These are phyloP conservation scores for Pristionchus mayeri DNA, from an alignment of 2,888 invertebrate species.

Conservation along the genomic window DNA sequence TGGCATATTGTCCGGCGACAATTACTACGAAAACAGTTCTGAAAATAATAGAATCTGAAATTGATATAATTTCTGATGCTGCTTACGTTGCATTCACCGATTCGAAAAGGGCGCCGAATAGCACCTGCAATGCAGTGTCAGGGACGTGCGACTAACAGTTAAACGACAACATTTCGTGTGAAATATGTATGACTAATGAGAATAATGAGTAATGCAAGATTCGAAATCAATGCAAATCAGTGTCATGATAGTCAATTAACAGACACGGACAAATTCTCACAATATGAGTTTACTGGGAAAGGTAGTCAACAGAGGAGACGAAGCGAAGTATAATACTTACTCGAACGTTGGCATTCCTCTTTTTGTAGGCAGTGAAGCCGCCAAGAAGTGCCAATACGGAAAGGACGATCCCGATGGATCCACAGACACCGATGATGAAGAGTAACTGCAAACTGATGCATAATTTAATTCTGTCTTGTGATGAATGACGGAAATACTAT, in stretches of 20 bases:
- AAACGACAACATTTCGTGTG: too few species aligned
- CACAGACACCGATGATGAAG: not conserved
- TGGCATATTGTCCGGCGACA: not conserved
- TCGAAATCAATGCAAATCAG: too few species aligned
- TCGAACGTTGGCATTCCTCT: not conserved
- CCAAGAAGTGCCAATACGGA: not conserved
- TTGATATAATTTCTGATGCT: not conserved
- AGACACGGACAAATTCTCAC: too few species aligned
- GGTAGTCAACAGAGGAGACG: too few species aligned
- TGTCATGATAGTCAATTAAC: too few species aligned
- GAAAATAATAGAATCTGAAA: not conserved
- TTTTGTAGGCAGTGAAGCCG: not conserved
- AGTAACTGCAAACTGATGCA: not conserved
- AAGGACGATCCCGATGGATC: not conserved
- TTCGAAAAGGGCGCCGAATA: not conserved
- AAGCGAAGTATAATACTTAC: not conserved
- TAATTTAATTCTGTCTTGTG: not conserved
- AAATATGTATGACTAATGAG: too few species aligned
- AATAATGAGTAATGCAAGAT: too few species aligned
- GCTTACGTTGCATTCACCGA: not conserved
- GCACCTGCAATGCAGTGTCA: not conserved
- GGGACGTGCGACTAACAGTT: too few species aligned
- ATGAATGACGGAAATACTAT: too few species aligned
- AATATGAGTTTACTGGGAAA: too few species aligned
- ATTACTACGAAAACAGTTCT: not conserved